Base-by-base conservation (phyloP, 2,797 vertebrate genomes). In the Pantherophis alleghaniensis region DNA sequence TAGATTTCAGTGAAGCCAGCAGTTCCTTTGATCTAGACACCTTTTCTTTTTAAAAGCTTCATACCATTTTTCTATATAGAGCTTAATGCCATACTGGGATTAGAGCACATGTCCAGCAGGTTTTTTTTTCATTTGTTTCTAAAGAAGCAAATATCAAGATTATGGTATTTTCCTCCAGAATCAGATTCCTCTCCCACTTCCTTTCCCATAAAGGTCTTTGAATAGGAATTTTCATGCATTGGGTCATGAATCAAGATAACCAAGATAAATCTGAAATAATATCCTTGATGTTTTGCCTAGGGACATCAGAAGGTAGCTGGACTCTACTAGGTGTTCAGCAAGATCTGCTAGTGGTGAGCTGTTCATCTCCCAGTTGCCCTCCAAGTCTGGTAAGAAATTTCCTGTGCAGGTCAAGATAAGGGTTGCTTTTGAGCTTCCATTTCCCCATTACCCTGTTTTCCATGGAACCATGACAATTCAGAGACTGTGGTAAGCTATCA, bases 341-440 rank as follows among this genome's bases (percentile, higher is more conserved):
- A 91, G 98, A 99, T 92, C 92, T 99, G 96, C 97, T 99, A 95
- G 97, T 99, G 42, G 97, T 98, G 93, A 97, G 96, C 94, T 98
- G 98, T 95, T 98, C 98, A 0, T 97, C 98, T 87, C 98, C 98
- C 0, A 97, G 97, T 95, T 97, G 89, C 0, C 98, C 98, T 0
- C 98, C 98, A 13, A 96, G 97, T 89, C 97, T 98, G 98, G 98
- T 98, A 94, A 97, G 97, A 90, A 61, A 91, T 57, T 87, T 53
- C n/a, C 66, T 42, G 18, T 59, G 59, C 14, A 26, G 28, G 2
- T 79, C 28, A 79, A 42, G 14, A 26, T 86, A 60, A 42, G 6
- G 53, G 16, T 89, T 63, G 24, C 88, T 32, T 63, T 59, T 20
- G 28, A 12, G 32, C 87, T 88, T 91, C 69, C 55, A 61, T 61